phyloP scores from a whole-genome alignment of 2,797 vertebrate genomes.

The Prionace glauca region DNA sequence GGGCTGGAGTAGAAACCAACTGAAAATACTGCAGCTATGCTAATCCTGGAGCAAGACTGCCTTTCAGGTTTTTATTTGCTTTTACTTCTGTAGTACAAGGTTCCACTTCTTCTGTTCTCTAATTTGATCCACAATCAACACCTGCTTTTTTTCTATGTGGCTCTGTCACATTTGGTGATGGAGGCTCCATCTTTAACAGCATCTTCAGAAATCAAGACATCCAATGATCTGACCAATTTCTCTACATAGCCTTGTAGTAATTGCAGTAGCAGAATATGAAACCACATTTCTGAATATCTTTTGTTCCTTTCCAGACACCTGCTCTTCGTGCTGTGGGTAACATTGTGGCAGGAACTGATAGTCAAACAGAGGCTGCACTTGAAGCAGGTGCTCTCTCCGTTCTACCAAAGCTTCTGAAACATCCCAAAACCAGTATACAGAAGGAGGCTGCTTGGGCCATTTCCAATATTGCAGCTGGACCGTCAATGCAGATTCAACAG shows the following conservation, averaged over 20 bases:
- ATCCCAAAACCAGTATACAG: conserved; percentile 66
- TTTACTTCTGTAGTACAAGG: not conserved
- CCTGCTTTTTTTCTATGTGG: not conserved
- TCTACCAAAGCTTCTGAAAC: conserved; percentile 67
- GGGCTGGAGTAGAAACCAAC: too few species aligned
- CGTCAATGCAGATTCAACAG: conserved; percentile 76
- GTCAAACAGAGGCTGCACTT: conserved; percentile 77
- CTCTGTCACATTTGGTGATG: too few species aligned
- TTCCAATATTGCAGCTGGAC: conserved; percentile 84
- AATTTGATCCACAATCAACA: not conserved
- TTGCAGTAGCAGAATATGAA: not conserved
- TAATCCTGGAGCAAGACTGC: not conserved
- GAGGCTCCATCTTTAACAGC: not conserved
- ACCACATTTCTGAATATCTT: not conserved
- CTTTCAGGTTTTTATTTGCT: too few species aligned
- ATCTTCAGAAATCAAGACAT: not conserved
- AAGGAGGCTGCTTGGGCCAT: conserved; percentile 79
- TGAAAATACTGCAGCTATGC: not conserved
- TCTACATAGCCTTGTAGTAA: not conserved
- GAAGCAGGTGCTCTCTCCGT: conserved; percentile 64
- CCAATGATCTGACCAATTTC: not conserved
- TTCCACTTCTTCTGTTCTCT: not conserved
- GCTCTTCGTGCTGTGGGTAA: conserved; percentile 79
- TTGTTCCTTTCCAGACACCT: conserved; percentile 61
- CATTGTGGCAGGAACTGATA: conserved; percentile 78